Evolutionary conservation across 2,888 invertebrate genomes (phyloP), one percentile per base, ranked within the genome.

Genomic region (Apamea anceps): DNA sequence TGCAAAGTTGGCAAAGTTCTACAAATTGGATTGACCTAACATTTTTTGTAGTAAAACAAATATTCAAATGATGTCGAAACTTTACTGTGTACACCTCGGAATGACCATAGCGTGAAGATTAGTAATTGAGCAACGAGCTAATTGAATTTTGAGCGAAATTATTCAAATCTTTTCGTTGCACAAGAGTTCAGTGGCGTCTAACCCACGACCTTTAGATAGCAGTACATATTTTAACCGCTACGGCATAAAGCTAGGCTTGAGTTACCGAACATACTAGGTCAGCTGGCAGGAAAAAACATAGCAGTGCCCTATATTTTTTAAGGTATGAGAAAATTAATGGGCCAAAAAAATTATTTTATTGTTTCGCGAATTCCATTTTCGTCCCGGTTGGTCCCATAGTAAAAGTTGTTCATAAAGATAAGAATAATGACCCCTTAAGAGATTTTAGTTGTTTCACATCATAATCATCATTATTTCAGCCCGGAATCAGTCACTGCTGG

Each of bases 101-200:
- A 0, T 25, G 71, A 10, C 32, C 25, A 28, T 48, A 75, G 54
- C 74, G 54, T 80, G 70, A 63, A 81, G 75, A 75, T 37, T 81
- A 25, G 12, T 18, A 8, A 82, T 80, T 79, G 32, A 45, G 81
- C n/a, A 63, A 79, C 6, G 10, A 10, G 37, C 42, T 21, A 54
- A 80, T 70, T 80, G 7, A 1, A 80, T 54, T 63, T 45, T 15
- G 21, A 45, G 13, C 32, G 13, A 45, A 32, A 32, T 80, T 54
- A 79, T 80, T 72, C 8, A 54, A 63, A 72, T 54, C 0, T n/a
- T 51, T 62, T n/a, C 1, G 28, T 79, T 68, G 68, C 51, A 25
- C 48, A 79, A 79, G 57, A 79, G 78, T 79, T 79, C 57, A 60
- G 67, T 60, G 57, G 57, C 32, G 21, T 67, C 60, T 28, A 37